A percentile compares a stretch with the other conserved stretches of the same genome.
Evolutionary conservation across 2,888 invertebrate genomes (phyloP).

Genomic region (Meiosimyza decipiens): DNA sequence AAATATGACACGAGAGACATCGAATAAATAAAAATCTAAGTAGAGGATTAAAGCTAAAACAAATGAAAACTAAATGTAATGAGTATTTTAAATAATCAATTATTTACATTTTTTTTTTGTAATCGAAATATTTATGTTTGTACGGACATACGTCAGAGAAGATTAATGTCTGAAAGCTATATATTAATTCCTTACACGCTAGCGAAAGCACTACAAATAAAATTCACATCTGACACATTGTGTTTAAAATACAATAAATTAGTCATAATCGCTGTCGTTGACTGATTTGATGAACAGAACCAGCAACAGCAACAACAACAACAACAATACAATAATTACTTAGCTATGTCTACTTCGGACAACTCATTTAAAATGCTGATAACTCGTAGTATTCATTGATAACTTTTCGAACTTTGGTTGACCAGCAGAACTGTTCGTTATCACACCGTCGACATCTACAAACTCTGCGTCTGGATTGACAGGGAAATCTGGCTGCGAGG

Average conservation of each 20-base stretch:
- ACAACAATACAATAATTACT: background rate
- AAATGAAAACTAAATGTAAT: no score
- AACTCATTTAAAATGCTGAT: slow-evolving; percentile 42
- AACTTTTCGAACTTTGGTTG: slow-evolving; percentile 58
- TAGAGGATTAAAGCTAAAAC: no score
- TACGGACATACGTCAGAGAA: no score
- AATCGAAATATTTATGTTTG: no score
- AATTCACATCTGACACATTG: background rate
- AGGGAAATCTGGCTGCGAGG: slow-evolving; percentile 58
- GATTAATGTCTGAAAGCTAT: no score
- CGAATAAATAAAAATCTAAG: no score
- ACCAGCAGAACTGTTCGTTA: background rate
- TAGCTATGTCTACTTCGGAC: slow-evolving; percentile 15
- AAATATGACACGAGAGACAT: no score
- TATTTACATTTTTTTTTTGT: no score
- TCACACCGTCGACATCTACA: slow-evolving; percentile 49
- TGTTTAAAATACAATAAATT: slow-evolving; percentile 24
- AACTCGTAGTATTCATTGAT: slow-evolving; percentile 42
- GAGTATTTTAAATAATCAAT: no score
- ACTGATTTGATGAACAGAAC: background rate
- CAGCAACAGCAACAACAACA: background rate
- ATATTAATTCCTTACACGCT: no score
- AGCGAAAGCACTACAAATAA: no score
- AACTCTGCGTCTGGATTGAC: slow-evolving; percentile 66
- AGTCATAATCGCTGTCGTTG: slow-evolving; percentile 10